A percentile compares a stretch with the other conserved stretches of the same genome.
These are phyloP conservation scores for Hepsetus odoe DNA, from an alignment of 2,113 vertebrate genomes.

Conservation along the genomic window DNA sequence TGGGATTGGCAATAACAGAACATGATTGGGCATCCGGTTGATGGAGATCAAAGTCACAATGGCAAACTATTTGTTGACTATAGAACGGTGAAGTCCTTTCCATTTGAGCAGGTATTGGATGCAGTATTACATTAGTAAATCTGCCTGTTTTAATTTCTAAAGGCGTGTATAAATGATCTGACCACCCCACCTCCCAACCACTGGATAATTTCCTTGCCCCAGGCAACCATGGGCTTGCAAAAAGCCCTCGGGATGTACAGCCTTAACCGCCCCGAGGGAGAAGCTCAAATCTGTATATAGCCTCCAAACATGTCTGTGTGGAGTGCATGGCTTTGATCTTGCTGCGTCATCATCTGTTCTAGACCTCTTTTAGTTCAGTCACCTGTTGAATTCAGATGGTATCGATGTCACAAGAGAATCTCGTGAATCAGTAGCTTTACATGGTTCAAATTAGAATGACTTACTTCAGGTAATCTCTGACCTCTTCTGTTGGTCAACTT, in stretches of 20 bases:
- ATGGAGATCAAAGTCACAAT: no score
- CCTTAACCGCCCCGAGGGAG: constrained; percentile 23
- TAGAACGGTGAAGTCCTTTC: no score
- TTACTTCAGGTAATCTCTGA: no score
- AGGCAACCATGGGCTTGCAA: constrained; percentile 1
- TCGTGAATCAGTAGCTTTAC: no score
- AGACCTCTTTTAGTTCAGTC: neutral
- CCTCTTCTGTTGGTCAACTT: no score
- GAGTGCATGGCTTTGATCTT: neutral
- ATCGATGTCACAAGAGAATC: no score
- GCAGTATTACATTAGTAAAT: neutral
- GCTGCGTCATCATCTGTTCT: neutral
- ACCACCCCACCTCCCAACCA: neutral
- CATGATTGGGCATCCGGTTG: no score
- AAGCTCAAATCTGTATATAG: neutral
- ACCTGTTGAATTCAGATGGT: neutral
- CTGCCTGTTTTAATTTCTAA: neutral
- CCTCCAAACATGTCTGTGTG: constrained; percentile 14
- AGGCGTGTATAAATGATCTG: neutral
- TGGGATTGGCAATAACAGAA: no score
- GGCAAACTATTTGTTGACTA: no score
- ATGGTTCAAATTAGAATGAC: no score
- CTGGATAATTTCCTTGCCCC: constrained; percentile 5
- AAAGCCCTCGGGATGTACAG: constrained; percentile 3
- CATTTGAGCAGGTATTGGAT: no score